Conservation (phyloP, 2,113 vertebrate genomes). For the Notechis scutatus region DNA sequence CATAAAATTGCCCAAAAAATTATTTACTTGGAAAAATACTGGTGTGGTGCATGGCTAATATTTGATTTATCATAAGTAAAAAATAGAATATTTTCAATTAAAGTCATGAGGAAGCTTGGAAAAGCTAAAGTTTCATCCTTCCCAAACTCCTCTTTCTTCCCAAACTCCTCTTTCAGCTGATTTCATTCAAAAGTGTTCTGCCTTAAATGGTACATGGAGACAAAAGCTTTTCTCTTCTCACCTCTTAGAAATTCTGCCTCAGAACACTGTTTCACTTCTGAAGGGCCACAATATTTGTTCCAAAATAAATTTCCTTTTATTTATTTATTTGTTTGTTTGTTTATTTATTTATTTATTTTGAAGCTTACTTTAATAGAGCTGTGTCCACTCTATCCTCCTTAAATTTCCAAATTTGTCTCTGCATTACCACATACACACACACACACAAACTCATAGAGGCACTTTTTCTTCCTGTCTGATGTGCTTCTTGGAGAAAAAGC, state of each 20-base stretch:
- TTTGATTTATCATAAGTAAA: background rate
- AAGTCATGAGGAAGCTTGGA: background rate
- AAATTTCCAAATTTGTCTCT: background rate
- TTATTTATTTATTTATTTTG: background rate
- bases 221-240: background rate
- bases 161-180: background rate
- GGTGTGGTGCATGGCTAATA: background rate
- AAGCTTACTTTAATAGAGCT: background rate
- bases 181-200: background rate
- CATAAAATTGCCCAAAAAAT: background rate
- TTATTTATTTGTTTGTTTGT: background rate
- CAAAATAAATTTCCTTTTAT: background rate
- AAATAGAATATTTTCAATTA: background rate
- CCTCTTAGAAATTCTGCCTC: background rate
- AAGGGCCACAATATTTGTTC: background rate
- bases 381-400: background rate
- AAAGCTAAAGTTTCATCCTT: background rate
- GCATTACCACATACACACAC: background rate
- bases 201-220: background rate
- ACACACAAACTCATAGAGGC: background rate
- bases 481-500: background rate
- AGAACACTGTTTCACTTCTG: background rate
- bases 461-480: background rate
- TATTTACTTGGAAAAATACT: background rate
- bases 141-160: background rate